Evolutionary conservation across 2,888 invertebrate genomes (phyloP).

Genomic region (Drosophila gaucha): DNA sequence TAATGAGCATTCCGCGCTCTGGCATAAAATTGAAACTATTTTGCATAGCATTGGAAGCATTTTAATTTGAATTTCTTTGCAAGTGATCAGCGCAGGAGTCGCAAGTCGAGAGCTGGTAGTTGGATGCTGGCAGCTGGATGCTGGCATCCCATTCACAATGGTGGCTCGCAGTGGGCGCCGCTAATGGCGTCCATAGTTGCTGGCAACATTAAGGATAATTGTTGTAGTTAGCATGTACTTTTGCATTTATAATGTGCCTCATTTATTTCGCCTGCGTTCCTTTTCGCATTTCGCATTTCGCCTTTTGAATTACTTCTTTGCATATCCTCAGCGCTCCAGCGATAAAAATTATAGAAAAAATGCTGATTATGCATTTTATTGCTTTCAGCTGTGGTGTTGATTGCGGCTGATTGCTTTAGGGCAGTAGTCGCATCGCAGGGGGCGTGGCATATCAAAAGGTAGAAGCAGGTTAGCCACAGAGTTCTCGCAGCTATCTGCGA

Average conservation of each 20-base stretch:
- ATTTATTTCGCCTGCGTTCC: slow-evolving; percentile 65
- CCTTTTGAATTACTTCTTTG: slow-evolving; percentile 58
- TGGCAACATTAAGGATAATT: slow-evolving; percentile 79
- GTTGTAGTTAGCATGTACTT: slow-evolving; percentile 79
- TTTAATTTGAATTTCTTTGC: slow-evolving; percentile 81
- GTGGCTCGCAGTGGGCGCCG: slow-evolving; percentile 5
- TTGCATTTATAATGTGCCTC: slow-evolving; percentile 80
- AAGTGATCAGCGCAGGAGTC: slow-evolving; percentile 61
- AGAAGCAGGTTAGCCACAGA: no score
- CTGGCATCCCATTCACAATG: slow-evolving; percentile 10
- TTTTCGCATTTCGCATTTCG: slow-evolving; percentile 18
- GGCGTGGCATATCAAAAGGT: slow-evolving; percentile 8
- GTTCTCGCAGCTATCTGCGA: slow-evolving; percentile 19
- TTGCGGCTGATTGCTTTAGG: slow-evolving; percentile 70
- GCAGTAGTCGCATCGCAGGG: background rate
- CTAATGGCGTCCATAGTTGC: slow-evolving; percentile 73
- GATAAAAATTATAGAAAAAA: slow-evolving; percentile 64
- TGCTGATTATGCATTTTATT: slow-evolving; percentile 78
- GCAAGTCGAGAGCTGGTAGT: slow-evolving; percentile 6
- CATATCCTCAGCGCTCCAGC: slow-evolving; percentile 60
- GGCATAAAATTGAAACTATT: slow-evolving; percentile 79
- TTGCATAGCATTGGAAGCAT: slow-evolving; percentile 79
- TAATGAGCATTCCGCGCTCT: slow-evolving; percentile 78
- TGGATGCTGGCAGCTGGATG: background rate
- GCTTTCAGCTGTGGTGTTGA: slow-evolving; percentile 69